Conservation (phyloP, 2,888 invertebrate genomes). For the Iselma pallidipennis region DNA sequence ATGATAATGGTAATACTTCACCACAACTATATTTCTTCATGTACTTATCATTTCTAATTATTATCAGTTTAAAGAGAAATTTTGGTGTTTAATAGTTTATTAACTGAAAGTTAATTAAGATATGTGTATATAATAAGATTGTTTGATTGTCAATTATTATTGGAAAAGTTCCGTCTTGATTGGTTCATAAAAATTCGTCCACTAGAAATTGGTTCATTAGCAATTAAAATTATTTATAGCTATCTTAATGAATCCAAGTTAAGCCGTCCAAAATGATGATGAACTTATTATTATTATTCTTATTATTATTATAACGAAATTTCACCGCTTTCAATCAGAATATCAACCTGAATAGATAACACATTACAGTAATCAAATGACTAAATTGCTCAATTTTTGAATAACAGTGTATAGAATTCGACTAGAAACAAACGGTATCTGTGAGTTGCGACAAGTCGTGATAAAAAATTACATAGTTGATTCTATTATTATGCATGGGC, state of each 20-base stretch:
- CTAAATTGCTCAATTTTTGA: background rate
- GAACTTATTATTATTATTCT: background rate
- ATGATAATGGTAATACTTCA: no score
- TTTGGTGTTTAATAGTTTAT: background rate
- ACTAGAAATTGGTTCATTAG: background rate
- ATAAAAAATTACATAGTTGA: background rate
- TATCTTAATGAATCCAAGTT: background rate
- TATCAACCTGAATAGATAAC: no score
- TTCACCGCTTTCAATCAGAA: background rate
- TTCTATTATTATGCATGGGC: background rate
- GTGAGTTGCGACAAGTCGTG: background rate
- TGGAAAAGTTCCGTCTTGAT: background rate
- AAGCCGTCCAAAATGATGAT: background rate
- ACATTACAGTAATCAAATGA: no score
- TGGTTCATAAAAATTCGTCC: conserved; percentile 1
- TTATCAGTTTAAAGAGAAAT: background rate
- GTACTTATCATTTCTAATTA: background rate
- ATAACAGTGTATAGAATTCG: background rate
- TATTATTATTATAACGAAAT: background rate
- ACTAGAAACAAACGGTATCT: background rate
- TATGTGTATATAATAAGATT: background rate
- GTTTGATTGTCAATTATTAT: background rate
- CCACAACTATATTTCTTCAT: no score
- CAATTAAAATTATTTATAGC: background rate
- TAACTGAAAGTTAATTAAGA: background rate